A percentile compares a stretch with the other conserved stretches of the same genome.
Conservation (phyloP, 2,113 vertebrate genomes). For the Hylia prasina region DNA sequence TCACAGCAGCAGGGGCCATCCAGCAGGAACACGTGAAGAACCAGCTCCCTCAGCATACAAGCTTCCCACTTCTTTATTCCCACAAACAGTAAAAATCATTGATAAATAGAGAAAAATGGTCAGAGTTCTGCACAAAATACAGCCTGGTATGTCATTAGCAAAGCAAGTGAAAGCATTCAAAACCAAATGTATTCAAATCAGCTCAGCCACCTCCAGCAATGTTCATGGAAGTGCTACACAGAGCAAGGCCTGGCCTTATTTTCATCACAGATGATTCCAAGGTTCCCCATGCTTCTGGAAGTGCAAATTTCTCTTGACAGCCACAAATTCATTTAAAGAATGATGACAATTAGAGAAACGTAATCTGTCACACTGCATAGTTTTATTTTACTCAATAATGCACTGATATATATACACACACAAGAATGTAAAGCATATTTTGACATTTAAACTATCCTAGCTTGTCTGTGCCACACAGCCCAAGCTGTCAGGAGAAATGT, state of each 20-base stretch:
- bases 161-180: not conserved
- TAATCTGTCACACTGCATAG: not conserved
- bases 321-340: not conserved
- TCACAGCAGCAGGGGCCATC: not conserved
- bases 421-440: conserved; percentile 39
- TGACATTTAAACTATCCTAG: conserved; percentile 48
- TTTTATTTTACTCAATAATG: conserved; percentile 31
- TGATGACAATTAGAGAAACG: conserved; percentile 13
- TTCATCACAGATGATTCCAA: not conserved
- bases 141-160: not conserved
- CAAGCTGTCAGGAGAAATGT: conserved; percentile 41
- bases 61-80: not conserved
- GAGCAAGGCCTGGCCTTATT: not conserved
- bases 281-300: not conserved
- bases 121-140: not conserved
- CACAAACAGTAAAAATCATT: not conserved
- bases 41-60: not conserved
- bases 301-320: conserved; percentile 2
- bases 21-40: not conserved
- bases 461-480: not conserved
- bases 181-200: not conserved
- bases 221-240: not conserved
- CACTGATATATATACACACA: not conserved
- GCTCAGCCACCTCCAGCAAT: not conserved
- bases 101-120: not conserved